Percentiles rank a stretch among this genome's conserved stretches.
Evolutionary conservation across 2,888 invertebrate species (phyloP).

Genomic region (Sycophila texana): DNA sequence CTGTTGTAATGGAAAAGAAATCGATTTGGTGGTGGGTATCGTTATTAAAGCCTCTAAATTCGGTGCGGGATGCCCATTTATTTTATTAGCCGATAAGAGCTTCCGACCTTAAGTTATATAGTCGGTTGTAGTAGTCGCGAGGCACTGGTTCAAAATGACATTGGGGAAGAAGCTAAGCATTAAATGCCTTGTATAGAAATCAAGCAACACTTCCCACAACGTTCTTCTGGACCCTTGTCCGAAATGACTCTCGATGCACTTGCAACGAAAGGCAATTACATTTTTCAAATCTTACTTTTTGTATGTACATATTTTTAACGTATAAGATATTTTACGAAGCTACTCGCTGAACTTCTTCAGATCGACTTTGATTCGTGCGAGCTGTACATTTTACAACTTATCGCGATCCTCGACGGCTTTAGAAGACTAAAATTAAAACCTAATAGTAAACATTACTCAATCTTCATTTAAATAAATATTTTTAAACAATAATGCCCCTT

Average conservation of each 20-base stretch:
- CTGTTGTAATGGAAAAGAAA: conserved; percentile 54
- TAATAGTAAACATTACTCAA: too few relatives aligned
- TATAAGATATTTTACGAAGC: conserved; percentile 25
- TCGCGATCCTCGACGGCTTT: too few relatives aligned
- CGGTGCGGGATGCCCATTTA: conserved; percentile 20
- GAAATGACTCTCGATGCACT: conserved; percentile 47
- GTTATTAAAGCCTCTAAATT: conserved; percentile 57
- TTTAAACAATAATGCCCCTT: too few relatives aligned
- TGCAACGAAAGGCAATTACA: conserved; percentile 31
- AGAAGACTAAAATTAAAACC: too few relatives aligned
- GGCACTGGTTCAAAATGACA: conserved; percentile 74
- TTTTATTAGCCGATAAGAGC: not conserved
- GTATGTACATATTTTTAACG: conserved; percentile 35
- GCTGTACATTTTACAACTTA: too few relatives aligned
- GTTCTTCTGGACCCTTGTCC: conserved; percentile 74
- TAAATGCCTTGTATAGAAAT: conserved; percentile 65
- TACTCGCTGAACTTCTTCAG: conserved; percentile 18
- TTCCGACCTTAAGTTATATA: not conserved
- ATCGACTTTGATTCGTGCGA: not conserved
- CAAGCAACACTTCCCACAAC: conserved; percentile 63
- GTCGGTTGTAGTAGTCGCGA: conserved; percentile 36
- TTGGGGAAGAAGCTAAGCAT: conserved; percentile 63
- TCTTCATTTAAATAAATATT: too few relatives aligned
- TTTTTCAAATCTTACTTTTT: not conserved
- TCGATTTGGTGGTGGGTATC: conserved; percentile 70